phyloP scores from a whole-genome alignment of 2,888 invertebrate species.

The Eilema caniola region DNA sequence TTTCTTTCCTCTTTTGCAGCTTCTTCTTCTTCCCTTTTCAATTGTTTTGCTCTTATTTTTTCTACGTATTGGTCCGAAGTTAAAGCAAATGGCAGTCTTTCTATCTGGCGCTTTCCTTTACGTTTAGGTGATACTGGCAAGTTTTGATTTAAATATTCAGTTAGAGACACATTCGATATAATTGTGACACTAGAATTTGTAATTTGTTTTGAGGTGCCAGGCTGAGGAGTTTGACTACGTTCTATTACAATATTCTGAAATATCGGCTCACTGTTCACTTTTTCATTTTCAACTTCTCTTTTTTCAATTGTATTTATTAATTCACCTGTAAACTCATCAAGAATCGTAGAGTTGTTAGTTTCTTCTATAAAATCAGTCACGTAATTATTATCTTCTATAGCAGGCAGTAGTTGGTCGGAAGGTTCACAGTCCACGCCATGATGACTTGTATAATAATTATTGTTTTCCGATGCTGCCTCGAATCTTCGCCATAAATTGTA shows the following conservation, averaged over 20 bases:
- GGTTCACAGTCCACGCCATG: no score
- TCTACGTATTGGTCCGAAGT: conserved; percentile 22
- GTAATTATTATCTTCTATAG: not conserved
- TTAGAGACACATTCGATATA: conserved; percentile 15
- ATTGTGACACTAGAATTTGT: not conserved
- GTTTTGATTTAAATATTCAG: conserved; percentile 20
- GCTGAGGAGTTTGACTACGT: no score
- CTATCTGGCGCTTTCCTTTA: conserved; percentile 25
- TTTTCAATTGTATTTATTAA: conserved; percentile 8
- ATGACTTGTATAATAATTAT: no score
- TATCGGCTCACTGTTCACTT: not conserved
- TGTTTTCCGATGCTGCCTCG: no score
- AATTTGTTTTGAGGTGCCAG: no score
- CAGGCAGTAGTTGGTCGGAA: no score
- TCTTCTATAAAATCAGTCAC: not conserved
- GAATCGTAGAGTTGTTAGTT: not conserved
- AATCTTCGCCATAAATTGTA: no score
- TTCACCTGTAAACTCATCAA: conserved; percentile 11
- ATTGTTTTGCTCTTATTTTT: conserved; percentile 22
- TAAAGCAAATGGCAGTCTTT: conserved; percentile 24
- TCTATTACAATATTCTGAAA: no score
- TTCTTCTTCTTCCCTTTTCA: conserved; percentile 25
- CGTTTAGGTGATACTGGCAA: conserved; percentile 23
- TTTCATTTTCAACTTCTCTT: not conserved
- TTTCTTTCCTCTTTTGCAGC: conserved; percentile 17